phyloP scores from a whole-genome alignment of 92 coral and sea anemone genomes.

The Zoanthus sociatus region DNA sequence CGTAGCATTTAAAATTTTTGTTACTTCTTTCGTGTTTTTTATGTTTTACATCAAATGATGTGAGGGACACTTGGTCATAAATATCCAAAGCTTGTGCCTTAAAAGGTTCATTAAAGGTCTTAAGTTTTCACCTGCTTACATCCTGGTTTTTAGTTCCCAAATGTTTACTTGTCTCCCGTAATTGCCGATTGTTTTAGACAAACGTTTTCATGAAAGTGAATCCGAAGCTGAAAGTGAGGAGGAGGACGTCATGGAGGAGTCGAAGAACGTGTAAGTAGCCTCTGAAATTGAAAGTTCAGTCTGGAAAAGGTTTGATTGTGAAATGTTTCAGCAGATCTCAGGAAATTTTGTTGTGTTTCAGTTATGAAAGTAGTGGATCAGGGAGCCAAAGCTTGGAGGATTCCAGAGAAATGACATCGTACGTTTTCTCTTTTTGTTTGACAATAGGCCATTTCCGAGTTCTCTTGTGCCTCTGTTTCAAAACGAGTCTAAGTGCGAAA shows the following conservation, averaged over 20 bases:
- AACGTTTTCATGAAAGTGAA: slow-evolving; percentile 18
- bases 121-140: too few relatives aligned
- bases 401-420: slow-evolving; percentile 44
- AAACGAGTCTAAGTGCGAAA: too few relatives aligned
- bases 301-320: not conserved
- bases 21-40: too few relatives aligned
- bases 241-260: slow-evolving; percentile 24
- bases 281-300: not conserved
- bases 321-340: not conserved
- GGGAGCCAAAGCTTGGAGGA: slow-evolving; percentile 30
- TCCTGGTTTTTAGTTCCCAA: too few relatives aligned
- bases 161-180: not conserved
- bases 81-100: too few relatives aligned
- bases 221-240: slow-evolving; percentile 36
- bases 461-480: too few relatives aligned
- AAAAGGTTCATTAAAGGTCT: too few relatives aligned
- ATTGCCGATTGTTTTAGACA: not conserved
- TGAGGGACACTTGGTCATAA: too few relatives aligned
- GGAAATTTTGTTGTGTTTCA: slow-evolving; percentile 1
- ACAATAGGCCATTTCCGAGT: too few relatives aligned
- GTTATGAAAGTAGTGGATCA: slow-evolving; percentile 38
- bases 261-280: slow-evolving; percentile 17
- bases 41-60: too few relatives aligned
- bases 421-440: not conserved
- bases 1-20: too few relatives aligned